A percentile compares a stretch with the other conserved stretches of the same genome.
These are phyloP conservation scores for Pempheris klunzingeri DNA, from an alignment of 2,797 vertebrate genomes.

Conservation along the genomic window DNA sequence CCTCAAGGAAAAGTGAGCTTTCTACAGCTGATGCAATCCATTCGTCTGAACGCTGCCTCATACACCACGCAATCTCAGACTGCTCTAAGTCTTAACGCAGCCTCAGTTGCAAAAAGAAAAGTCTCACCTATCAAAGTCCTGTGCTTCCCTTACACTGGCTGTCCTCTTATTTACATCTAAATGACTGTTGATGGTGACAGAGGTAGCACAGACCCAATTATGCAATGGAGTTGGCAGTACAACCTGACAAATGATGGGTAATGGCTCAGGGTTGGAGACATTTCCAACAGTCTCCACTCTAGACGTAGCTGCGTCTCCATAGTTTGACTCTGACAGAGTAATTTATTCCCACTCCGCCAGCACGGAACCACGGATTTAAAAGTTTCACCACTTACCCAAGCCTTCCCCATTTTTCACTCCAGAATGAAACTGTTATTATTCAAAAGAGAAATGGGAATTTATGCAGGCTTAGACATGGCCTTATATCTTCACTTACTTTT, in stretches of 20 bases:
- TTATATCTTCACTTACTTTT: constrained; percentile 69
- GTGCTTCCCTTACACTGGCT: constrained; percentile 16
- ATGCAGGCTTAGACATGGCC: constrained; percentile 75
- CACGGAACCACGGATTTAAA: constrained; percentile 75
- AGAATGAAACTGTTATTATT: constrained; percentile 77
- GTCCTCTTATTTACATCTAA: constrained; percentile 66
- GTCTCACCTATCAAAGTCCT: constrained; percentile 34
- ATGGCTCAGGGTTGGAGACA: constrained; percentile 55
- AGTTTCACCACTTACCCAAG: constrained; percentile 76
- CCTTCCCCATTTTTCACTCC: constrained; percentile 72
- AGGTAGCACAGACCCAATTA: constrained; percentile 60
- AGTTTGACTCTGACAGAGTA: constrained; percentile 71
- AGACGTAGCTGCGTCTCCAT: constrained; percentile 62
- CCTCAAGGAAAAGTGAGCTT: constrained; percentile 29
- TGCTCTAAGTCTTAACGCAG: constrained; percentile 12
- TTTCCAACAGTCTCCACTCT: constrained; percentile 56
- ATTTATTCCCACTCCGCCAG: constrained; percentile 77
- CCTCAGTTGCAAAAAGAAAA: constrained; percentile 25
- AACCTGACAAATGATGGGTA: constrained; percentile 73
- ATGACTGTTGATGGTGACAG: constrained; percentile 54
- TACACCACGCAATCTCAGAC: background rate
- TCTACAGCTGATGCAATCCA: constrained; percentile 37
- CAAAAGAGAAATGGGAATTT: constrained; percentile 78
- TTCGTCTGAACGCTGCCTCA: background rate
- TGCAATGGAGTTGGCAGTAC: constrained; percentile 41